phyloP scores from a whole-genome alignment of 2,888 invertebrate genomes.

The Eupithecia subfuscata region DNA sequence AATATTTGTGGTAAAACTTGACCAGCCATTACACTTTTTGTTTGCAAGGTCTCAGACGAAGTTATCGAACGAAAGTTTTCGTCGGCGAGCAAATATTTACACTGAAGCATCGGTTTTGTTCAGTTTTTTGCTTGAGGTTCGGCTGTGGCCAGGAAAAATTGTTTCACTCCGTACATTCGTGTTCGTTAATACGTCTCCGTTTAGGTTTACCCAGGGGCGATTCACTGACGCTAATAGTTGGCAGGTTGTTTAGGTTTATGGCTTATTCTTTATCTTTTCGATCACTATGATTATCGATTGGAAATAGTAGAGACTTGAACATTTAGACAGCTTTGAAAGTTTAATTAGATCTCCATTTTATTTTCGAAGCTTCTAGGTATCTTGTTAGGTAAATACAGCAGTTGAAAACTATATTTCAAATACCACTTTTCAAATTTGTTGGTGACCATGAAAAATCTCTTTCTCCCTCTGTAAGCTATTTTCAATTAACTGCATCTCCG shows the following conservation, averaged over 20 bases:
- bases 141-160: conserved; percentile 66
- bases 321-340: not conserved
- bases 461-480: not conserved
- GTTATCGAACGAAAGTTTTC: conserved; percentile 74
- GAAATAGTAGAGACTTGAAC: conserved; percentile 3
- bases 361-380: not conserved
- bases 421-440: not conserved
- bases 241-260: conserved; percentile 32
- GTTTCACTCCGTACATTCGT: conserved; percentile 62
- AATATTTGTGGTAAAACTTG: conserved; percentile 37
- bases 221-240: conserved; percentile 45
- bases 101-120: conserved; percentile 67
- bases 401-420: not conserved
- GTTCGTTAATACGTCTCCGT: conserved; percentile 57
- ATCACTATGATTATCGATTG: conserved; percentile 29
- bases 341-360: not conserved
- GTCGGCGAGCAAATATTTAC: conserved; percentile 77
- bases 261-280: conserved; percentile 38
- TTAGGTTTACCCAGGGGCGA: conserved; percentile 45
- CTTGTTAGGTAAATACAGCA: not conserved
- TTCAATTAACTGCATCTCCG: not conserved
- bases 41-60: conserved; percentile 63
- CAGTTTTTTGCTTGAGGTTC: conserved; percentile 67
- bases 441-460: not conserved
- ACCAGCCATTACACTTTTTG: conserved; percentile 59